Base-by-base conservation (phyloP, 2,888 invertebrate genomes). In the Lepidonotus clava region DNA sequence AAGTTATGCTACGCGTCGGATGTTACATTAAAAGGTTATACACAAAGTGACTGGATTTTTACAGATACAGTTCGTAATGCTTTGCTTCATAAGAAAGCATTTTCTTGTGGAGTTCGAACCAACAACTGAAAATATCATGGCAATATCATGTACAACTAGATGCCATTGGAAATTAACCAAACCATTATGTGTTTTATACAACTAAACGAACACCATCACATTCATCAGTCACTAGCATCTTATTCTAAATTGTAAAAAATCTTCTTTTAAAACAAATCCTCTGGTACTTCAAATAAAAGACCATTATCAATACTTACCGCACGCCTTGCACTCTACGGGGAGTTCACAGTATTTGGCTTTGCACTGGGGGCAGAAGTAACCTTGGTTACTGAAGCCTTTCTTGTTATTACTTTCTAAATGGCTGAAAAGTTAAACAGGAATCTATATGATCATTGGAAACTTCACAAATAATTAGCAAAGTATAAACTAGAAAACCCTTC, bases 261-360 rank as follows among this genome's bases (percentile, higher is more conserved):
- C 6, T 11, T 11, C 11, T 76, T 36, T 34, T 21, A 21, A 6
- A 76, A 34, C 4, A 76, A 24, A 11, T 83, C 6, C 83, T 28
- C 32, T 28, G 28, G 24, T 11, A 8, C 18, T 67, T 8, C 14
- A 18, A 67, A 38, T 80, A 77, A n/a, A n/a, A n/a, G n/a, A n/a
- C n/a, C n/a, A n/a, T 11, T 56, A 24, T 21, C 32, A 61, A n/a
- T n/a, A 92, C 93, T 91, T 89, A 95, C 95, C 98, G 94, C 99
- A 99, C 14, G 98, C 97, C 92, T 97, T 96, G 93, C 99, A 99
- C 95, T 99, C 99, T 1, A 98, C 98, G 0, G 99, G 99, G 91
- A 99, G 95, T 94, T 99, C 98, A 94, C 99, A 99, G 95, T 99
- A 99, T 95, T 99, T 98, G 95, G 98, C 97, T 91, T 97, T 96